Conservation (phyloP, 1,140 invertebrate species). For the Pseudomyrmex flavicornis region DNA sequence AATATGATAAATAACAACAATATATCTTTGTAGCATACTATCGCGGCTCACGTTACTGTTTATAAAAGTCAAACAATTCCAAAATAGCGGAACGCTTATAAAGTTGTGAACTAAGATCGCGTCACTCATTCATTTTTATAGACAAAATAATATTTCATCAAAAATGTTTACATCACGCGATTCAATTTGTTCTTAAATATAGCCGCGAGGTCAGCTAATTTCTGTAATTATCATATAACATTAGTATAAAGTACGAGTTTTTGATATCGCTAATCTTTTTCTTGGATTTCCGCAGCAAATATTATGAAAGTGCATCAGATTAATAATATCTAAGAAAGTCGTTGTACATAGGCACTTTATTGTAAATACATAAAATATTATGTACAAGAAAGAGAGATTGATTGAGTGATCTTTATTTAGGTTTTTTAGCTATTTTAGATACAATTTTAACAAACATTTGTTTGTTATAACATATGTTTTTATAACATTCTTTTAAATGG, state of each 20-base stretch:
- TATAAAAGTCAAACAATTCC: conserved; percentile 50
- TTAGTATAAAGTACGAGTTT: neutral
- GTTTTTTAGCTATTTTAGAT: too few species aligned
- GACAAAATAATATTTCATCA: conserved; percentile 21
- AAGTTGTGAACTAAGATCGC: conserved; percentile 8
- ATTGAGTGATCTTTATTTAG: too few species aligned
- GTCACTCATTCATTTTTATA: neutral
- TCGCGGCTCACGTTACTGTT: conserved; percentile 44
- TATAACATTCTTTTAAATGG: too few species aligned
- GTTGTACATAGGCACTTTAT: too few species aligned
- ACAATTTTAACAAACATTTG: too few species aligned
- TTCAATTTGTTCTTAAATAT: conserved; percentile 10
- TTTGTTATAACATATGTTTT: too few species aligned
- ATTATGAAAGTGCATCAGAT: too few species aligned
- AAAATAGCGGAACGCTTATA: neutral
- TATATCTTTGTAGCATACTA: conserved; percentile 5
- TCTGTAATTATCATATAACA: too few species aligned
- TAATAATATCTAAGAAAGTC: too few species aligned
- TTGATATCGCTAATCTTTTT: neutral
- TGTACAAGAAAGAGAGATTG: too few species aligned
- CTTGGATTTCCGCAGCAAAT: too few species aligned
- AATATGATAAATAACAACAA: conserved; percentile 15
- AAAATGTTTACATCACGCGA: conserved; percentile 38
- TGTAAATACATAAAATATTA: neutral
- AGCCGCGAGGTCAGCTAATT: too few species aligned